These are phyloP conservation scores for Polyploca ridens DNA, from an alignment of 2,888 invertebrate genomes.

Conservation along the genomic window DNA sequence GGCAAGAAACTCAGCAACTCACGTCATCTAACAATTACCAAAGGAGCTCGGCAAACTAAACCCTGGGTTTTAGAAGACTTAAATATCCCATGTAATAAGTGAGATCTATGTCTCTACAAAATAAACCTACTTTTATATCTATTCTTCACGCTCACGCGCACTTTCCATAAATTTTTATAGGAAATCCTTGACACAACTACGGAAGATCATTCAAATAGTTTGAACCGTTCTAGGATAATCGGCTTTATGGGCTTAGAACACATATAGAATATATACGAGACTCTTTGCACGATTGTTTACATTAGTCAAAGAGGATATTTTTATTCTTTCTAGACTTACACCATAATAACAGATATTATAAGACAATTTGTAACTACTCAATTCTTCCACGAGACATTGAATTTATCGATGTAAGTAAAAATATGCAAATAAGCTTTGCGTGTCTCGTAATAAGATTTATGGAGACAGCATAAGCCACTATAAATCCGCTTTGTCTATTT, in stretches of 20 bases:
- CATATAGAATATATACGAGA: background rate
- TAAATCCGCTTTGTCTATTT: constrained; percentile 63
- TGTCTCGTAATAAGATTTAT: constrained; percentile 60
- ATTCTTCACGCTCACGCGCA: background rate
- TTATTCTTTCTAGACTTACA: background rate
- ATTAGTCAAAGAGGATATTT: background rate
- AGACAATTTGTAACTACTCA: too few relatives aligned
- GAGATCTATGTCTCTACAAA: too few relatives aligned
- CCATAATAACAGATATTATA: too few relatives aligned
- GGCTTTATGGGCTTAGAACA: background rate
- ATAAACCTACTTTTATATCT: background rate
- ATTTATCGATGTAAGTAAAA: constrained; percentile 17
- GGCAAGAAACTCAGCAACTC: too few relatives aligned
- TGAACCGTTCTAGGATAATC: constrained; percentile 8
- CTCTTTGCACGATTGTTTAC: background rate
- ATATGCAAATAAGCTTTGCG: constrained; percentile 53
- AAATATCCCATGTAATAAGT: too few relatives aligned
- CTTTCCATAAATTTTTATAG: background rate
- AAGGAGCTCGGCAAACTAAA: too few relatives aligned
- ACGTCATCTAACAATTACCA: too few relatives aligned
- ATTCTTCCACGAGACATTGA: too few relatives aligned
- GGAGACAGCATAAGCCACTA: constrained; percentile 58
- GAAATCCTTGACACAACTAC: background rate
- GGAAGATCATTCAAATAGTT: background rate
- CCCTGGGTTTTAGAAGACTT: too few relatives aligned